Conservation (phyloP, 2,113 vertebrate species). For the Glaucidium brasilianum region DNA sequence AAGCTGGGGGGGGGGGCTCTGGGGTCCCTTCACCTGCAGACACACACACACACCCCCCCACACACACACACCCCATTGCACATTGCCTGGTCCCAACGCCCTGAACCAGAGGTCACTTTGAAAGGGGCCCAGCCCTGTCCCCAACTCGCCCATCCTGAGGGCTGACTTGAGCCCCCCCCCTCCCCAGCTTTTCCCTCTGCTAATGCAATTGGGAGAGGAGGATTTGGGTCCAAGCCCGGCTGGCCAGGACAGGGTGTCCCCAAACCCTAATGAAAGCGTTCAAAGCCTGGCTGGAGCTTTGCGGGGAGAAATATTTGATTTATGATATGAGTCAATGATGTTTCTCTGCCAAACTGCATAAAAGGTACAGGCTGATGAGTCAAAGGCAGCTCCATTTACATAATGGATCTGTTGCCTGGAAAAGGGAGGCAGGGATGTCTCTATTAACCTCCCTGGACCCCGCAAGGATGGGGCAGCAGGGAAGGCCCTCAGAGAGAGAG, state of each 20-base stretch:
- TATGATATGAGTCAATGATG: conserved; percentile 21
- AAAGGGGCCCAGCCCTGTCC: background rate
- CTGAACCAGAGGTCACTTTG: background rate
- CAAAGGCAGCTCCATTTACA: conserved; percentile 25
- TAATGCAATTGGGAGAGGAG: background rate
- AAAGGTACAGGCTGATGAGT: conserved; percentile 26
- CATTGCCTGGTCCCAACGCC: fast-evolving
- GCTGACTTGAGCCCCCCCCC: background rate
- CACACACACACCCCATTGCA: fast-evolving
- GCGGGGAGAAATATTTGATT: background rate
- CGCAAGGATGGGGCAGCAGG: background rate
- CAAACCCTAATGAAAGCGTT: background rate
- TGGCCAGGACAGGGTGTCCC: conserved; percentile 32
- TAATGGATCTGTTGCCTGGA: conserved; percentile 2
- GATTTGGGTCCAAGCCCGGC: background rate
- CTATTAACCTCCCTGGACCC: background rate
- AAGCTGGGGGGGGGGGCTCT: background rate
- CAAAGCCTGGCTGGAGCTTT: background rate
- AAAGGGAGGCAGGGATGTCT: background rate
- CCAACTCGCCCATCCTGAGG: fast-evolving
- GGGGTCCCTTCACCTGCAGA: background rate
- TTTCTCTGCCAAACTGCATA: conserved; percentile 27
- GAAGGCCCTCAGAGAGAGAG: background rate
- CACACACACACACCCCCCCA: no score
- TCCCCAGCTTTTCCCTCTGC: background rate